A percentile compares a stretch with the other conserved stretches of the same genome.
Conservation (phyloP, 2,888 invertebrate species). For the Melolontha melolontha region DNA sequence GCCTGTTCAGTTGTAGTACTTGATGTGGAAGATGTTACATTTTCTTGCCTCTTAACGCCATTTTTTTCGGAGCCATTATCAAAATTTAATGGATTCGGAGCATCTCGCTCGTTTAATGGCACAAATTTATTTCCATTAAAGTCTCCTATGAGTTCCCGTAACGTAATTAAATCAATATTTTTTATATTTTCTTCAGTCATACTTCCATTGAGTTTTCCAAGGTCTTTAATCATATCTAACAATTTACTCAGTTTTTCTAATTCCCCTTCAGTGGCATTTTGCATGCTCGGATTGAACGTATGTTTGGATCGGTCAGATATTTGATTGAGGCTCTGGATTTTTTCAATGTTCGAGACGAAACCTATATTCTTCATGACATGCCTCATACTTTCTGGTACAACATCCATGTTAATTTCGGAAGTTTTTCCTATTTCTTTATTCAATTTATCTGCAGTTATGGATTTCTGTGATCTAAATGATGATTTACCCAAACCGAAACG, state of each 20-base stretch:
- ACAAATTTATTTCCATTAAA: conserved; percentile 54
- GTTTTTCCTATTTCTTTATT: conserved; percentile 51
- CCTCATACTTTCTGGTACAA: conserved; percentile 60
- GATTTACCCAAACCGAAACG: conserved; percentile 61
- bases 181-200: conserved; percentile 64
- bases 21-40: conserved; percentile 41
- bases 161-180: conserved; percentile 60
- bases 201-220: conserved; percentile 64
- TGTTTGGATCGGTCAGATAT: conserved; percentile 45
- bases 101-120: conserved; percentile 57
- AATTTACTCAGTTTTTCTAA: conserved; percentile 66
- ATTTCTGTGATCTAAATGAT: conserved; percentile 48
- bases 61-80: conserved; percentile 62
- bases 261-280: conserved; percentile 66
- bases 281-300: conserved; percentile 59
- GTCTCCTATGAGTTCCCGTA: conserved; percentile 60
- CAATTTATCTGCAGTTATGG: conserved; percentile 36
- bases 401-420: conserved; percentile 58
- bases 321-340: conserved; percentile 41
- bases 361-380: conserved; percentile 61
- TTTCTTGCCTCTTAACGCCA: conserved; percentile 68
- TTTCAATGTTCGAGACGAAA: conserved; percentile 49
- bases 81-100: conserved; percentile 64
- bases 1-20: conserved; percentile 41
- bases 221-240: conserved; percentile 65